Evolutionary conservation across 2,888 invertebrate species (phyloP), one percentile per base, ranked within the genome.

Genomic region (Phortica magna): DNA sequence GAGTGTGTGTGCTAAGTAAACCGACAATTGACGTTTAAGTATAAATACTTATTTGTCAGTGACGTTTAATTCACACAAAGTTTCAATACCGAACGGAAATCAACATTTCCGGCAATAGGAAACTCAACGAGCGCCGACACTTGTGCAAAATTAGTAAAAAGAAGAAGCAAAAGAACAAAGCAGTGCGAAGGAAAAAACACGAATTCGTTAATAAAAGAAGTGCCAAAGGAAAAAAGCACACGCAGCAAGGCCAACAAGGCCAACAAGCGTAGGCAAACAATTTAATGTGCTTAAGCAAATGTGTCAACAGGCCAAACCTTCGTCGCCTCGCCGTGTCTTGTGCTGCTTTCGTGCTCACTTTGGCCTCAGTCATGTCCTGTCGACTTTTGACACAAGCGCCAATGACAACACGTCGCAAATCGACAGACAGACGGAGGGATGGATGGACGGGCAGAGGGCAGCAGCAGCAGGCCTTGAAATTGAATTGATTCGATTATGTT

Each of bases 401-500:
- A 77, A 78, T 74, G 77, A 81, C 81, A 79, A 76, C 81, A 74
- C 78, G 12, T 42, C 61, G 39, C 10, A 61, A 17, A 61, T 19
- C 19, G 61, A 12, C 61, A 65, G 64, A 31, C 17, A 64, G 22
- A 64, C 12, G 14, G n/a, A 55, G n/a, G n/a, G n/a, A n/a, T n/a
- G 53, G n/a, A 53, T 53, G 53, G 12, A 1, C n/a, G 31, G 39
- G 22, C 31, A 31, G 9, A 48, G 14, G 4, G 55, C 6, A 41
- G 55, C 31, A n/a, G 71, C 48, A 10, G 71, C 55, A 65, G 80
- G 65, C 71, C 78, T 79, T 57, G 78, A 80, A 81, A 82, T 85
- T 84, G 84, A 89, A 89, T 87, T 88, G 84, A 89, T 89, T 89
- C 85, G 84, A 88, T 89, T 88, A 84, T 81, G 83, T 82, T 87